Percentiles rank a stretch among this genome's conserved stretches.
These are phyloP conservation scores for Oostethus manadensis DNA, from an alignment of 2,113 vertebrate genomes.

Conservation along the genomic window DNA sequence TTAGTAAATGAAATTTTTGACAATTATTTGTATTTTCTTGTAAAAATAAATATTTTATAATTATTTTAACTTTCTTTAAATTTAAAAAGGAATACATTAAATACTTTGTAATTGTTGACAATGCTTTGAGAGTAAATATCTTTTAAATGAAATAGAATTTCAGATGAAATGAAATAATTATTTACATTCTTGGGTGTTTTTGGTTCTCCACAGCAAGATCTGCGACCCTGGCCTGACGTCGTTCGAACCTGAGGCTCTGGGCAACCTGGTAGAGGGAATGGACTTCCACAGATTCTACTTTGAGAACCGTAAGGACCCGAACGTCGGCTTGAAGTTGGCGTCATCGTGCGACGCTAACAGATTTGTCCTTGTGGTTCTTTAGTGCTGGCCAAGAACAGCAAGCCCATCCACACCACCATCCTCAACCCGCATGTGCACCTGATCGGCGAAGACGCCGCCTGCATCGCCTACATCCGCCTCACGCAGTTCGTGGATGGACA, in stretches of 20 bases:
- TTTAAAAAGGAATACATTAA: too few relatives aligned
- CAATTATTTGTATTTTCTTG: too few relatives aligned
- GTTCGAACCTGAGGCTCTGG: slow-evolving; percentile 92
- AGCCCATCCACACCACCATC: slow-evolving; percentile 96
- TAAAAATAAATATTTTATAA: too few relatives aligned
- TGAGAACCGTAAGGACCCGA: slow-evolving; percentile 83
- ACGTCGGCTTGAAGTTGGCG: neutral
- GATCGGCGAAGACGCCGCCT: slow-evolving; percentile 92
- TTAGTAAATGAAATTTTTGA: too few relatives aligned
- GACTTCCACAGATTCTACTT: slow-evolving; percentile 99
- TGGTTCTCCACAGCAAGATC: slow-evolving; percentile 78
- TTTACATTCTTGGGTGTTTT: too few relatives aligned
- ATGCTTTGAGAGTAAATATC: too few relatives aligned
- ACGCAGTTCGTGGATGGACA: slow-evolving; percentile 90
- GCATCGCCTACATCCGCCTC: slow-evolving; percentile 96
- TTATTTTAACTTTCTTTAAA: too few relatives aligned
- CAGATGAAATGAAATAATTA: too few relatives aligned
- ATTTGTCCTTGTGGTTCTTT: neutral
- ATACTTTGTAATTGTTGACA: too few relatives aligned
- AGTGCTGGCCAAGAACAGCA: slow-evolving; percentile 96
- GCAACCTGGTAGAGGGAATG: slow-evolving; percentile 96
- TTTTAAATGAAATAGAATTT: too few relatives aligned
- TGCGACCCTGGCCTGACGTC: slow-evolving; percentile 94
- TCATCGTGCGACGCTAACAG: neutral
- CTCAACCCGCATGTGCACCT: slow-evolving; percentile 95